These are phyloP conservation scores for Seriola quinqueradiata DNA, from an alignment of 2,113 vertebrate genomes.

Conservation along the genomic window DNA sequence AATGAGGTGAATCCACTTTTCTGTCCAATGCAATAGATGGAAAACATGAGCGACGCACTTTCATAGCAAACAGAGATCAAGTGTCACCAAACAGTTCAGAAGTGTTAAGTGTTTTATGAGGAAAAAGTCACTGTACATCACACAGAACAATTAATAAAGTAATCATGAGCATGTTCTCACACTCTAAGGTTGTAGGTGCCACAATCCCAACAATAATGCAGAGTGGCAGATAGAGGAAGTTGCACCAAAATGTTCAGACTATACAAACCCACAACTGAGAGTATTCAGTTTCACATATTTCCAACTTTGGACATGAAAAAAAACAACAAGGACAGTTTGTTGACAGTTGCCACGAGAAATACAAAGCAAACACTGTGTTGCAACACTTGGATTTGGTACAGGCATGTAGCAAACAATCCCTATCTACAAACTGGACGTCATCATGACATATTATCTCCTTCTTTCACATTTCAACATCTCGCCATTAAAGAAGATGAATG, in stretches of 20 bases:
- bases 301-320: slow-evolving; percentile 58
- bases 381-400: slow-evolving; percentile 33
- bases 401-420: slow-evolving; percentile 41
- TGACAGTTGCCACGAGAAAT: slow-evolving; percentile 37
- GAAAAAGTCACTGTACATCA: neutral
- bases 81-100: slow-evolving; percentile 15
- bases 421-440: slow-evolving; percentile 37
- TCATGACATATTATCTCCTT: slow-evolving; percentile 34
- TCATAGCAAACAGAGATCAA: slow-evolving; percentile 1
- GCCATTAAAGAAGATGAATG: slow-evolving; percentile 45
- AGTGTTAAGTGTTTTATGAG: neutral
- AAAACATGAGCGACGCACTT: neutral
- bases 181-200: neutral
- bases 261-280: neutral
- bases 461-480: slow-evolving; percentile 40
- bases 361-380: slow-evolving; percentile 49
- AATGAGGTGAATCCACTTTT: neutral
- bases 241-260: neutral
- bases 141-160: neutral
- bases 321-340: neutral
- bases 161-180: neutral
- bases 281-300: slow-evolving; percentile 27
- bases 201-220: neutral
- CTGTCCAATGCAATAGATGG: slow-evolving; percentile 1
- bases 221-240: neutral